A percentile compares a stretch with the other conserved stretches of the same genome.
These are phyloP conservation scores for Hydrochoerus hydrochaeris DNA, from an alignment of 2,113 vertebrate species.

Conservation along the genomic window DNA sequence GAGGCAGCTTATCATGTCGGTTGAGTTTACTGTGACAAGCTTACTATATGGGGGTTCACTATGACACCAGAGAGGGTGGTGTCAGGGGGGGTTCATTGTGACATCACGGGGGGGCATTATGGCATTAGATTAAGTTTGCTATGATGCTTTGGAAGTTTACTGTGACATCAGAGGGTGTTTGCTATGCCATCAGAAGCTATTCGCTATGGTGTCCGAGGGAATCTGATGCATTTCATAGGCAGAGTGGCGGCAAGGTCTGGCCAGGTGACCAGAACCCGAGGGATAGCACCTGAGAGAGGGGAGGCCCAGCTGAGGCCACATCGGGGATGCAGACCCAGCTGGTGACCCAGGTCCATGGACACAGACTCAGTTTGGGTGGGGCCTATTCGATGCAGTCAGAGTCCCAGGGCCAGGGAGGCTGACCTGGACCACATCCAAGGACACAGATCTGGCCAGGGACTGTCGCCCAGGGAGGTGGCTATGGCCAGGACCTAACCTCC, in stretches of 20 bases:
- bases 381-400: background rate
- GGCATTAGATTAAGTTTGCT: background rate
- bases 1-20: background rate
- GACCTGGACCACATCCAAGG: background rate
- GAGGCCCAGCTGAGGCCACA: background rate
- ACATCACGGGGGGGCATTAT: no score
- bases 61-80: no score
- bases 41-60: background rate
- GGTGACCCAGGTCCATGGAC: background rate
- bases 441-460: background rate
- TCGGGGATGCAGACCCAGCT: background rate
- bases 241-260: background rate
- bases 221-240: background rate
- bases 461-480: no score
- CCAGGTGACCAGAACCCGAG: background rate
- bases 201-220: background rate
- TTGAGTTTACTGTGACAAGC: background rate
- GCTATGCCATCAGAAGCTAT: background rate
- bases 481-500: background rate
- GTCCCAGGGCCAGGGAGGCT: no score
- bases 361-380: no score
- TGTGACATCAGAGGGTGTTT: background rate
- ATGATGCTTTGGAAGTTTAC: background rate
- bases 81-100: background rate
- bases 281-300: background rate